phyloP scores from a whole-genome alignment of 2,113 vertebrate genomes.

The Conger conger region DNA sequence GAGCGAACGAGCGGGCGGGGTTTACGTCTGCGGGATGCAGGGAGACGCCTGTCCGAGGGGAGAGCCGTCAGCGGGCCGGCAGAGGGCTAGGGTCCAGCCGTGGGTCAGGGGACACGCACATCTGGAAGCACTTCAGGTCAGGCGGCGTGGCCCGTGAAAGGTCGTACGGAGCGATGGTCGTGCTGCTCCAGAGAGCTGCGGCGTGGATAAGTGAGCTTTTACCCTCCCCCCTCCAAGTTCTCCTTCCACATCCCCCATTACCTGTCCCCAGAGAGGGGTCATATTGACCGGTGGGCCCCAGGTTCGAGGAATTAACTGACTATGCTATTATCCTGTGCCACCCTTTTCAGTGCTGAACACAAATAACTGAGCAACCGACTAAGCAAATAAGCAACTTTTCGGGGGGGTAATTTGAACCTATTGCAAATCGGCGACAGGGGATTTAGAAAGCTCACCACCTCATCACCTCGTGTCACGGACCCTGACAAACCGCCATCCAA shows the following conservation, averaged over 20 bases:
- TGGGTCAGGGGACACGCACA: constrained; percentile 43
- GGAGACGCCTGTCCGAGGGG: constrained; percentile 43
- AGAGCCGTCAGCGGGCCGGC: constrained; percentile 37
- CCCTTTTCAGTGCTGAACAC: neutral
- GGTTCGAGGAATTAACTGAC: constrained; percentile 6
- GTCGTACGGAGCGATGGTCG: constrained; percentile 34
- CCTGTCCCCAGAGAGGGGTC: neutral
- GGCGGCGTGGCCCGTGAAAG: constrained; percentile 44
- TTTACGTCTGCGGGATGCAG: constrained; percentile 31
- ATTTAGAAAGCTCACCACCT: neutral
- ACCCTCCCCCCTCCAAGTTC: constrained; percentile 2
- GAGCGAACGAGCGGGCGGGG: constrained; percentile 45
- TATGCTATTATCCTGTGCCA: neutral
- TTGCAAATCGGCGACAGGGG: neutral
- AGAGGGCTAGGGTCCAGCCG: constrained; percentile 27
- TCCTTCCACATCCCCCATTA: neutral
- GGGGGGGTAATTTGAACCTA: neutral
- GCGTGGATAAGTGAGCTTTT: constrained; percentile 34
- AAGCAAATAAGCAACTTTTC: neutral
- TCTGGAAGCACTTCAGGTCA: constrained; percentile 59
- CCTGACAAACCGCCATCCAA: neutral
- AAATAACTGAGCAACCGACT: neutral
- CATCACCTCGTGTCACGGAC: neutral
- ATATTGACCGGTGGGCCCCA: neutral
- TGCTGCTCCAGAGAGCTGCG: constrained; percentile 18